These are phyloP conservation scores for Oostethus manadensis DNA, from an alignment of 2,113 vertebrate species.

Conservation along the genomic window DNA sequence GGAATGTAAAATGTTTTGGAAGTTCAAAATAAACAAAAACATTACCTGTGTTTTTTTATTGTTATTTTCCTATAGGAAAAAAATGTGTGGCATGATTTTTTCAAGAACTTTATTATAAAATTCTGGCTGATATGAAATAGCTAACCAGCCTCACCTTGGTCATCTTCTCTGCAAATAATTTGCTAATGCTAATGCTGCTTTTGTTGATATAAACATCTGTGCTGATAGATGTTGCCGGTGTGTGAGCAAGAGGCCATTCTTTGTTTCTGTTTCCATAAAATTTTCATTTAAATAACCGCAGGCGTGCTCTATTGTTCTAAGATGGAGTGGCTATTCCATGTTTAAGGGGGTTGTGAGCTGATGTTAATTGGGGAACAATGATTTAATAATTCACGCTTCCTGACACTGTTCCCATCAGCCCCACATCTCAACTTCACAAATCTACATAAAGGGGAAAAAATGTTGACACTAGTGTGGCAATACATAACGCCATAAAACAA, in stretches of 20 bases:
- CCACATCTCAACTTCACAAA: conserved; percentile 41
- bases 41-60: no score
- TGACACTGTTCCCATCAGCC: conserved; percentile 46
- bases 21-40: no score
- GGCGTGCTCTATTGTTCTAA: conserved; percentile 28
- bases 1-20: no score
- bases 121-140: no score
- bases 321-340: conserved; percentile 30
- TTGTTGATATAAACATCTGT: conserved; percentile 4
- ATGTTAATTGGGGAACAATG: conserved; percentile 60
- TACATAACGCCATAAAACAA: conserved; percentile 41
- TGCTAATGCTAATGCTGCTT: not conserved
- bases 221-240: not conserved
- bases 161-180: not conserved
- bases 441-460: conserved; percentile 16
- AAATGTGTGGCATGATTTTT: no score
- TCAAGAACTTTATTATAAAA: no score
- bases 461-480: conserved; percentile 41
- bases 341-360: conserved; percentile 24
- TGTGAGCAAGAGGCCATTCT: conserved; percentile 15
- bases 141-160: no score
- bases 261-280: conserved; percentile 14
- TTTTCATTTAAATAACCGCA: conserved; percentile 14
- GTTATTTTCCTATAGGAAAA: no score
- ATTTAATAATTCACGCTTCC: conserved; percentile 57